phyloP scores from a whole-genome alignment of 2,888 invertebrate genomes.

The Zaprionus bogoriensis region DNA sequence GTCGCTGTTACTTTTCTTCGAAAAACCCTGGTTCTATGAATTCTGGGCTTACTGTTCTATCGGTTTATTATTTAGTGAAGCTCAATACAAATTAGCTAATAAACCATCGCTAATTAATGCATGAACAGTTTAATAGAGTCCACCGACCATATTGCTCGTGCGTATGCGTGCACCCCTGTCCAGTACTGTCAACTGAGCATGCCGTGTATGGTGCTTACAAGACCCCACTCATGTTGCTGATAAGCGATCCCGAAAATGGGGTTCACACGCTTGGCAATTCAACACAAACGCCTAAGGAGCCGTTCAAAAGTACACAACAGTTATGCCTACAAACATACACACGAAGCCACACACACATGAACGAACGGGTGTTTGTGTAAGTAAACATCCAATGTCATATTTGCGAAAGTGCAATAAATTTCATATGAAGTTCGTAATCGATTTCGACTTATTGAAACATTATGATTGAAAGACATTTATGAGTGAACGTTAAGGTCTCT shows the following conservation, averaged over 20 bases:
- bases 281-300: not conserved
- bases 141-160: not conserved
- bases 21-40: too few species aligned
- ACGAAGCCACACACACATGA: not conserved
- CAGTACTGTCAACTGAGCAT: not conserved
- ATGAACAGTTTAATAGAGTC: not conserved
- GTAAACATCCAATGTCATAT: slow-evolving; percentile 70
- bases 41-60: too few species aligned
- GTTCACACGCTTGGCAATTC: slow-evolving; percentile 46
- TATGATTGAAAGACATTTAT: slow-evolving; percentile 82
- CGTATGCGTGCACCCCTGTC: not conserved
- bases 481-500: slow-evolving; percentile 75
- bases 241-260: slow-evolving; percentile 33
- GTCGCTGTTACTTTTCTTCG: too few species aligned
- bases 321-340: not conserved
- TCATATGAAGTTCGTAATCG: slow-evolving; percentile 81
- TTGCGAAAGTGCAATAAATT: slow-evolving; percentile 81
- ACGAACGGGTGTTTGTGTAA: slow-evolving; percentile 1
- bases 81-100: too few species aligned
- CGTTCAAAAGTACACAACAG: not conserved
- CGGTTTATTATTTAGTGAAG: too few species aligned
- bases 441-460: slow-evolving; percentile 82
- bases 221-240: slow-evolving; percentile 2
- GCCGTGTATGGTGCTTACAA: not conserved
- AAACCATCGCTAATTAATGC: too few species aligned